Conservation (phyloP, 2,113 vertebrate species). For the Forbesichthys agassizii region DNA sequence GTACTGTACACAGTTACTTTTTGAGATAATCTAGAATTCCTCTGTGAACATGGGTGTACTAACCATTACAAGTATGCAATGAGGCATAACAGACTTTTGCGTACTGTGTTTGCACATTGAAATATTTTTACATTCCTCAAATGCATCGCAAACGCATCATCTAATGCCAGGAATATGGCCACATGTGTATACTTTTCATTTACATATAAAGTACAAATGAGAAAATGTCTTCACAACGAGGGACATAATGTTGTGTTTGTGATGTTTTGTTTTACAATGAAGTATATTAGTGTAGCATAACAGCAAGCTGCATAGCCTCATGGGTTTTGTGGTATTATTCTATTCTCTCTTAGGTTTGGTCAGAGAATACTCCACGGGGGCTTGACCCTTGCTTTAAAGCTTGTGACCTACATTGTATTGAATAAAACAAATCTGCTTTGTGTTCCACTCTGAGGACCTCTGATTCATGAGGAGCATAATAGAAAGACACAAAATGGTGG, state of each 20-base stretch:
- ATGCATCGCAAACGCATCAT: background rate
- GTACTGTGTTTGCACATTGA: background rate
- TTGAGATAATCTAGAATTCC: background rate
- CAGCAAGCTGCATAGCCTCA: slow-evolving; percentile 27
- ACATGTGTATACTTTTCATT: background rate
- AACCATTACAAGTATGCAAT: background rate
- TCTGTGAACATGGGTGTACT: background rate
- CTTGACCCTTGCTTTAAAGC: slow-evolving; percentile 68
- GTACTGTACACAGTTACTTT: background rate
- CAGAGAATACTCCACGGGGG: slow-evolving; percentile 46
- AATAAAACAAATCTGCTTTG: slow-evolving; percentile 69
- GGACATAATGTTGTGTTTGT: background rate
- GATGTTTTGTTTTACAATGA: slow-evolving; percentile 34
- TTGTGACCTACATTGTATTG: slow-evolving; percentile 63
- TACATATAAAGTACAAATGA: background rate
- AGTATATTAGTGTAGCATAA: slow-evolving; percentile 3
- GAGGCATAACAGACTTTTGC: background rate
- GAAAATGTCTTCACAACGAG: background rate
- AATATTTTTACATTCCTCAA: background rate
- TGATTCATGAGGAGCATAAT: slow-evolving; percentile 54
- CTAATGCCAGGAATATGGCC: slow-evolving; percentile 1
- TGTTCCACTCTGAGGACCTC: slow-evolving; percentile 47
- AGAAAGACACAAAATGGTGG: slow-evolving; percentile 27
- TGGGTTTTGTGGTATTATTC: slow-evolving; percentile 53
- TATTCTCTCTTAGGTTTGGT: slow-evolving; percentile 51